phyloP scores from a whole-genome alignment of 30 jellyfish, hydroid and myxozoan genomes.

The Aurelia coerulea region DNA sequence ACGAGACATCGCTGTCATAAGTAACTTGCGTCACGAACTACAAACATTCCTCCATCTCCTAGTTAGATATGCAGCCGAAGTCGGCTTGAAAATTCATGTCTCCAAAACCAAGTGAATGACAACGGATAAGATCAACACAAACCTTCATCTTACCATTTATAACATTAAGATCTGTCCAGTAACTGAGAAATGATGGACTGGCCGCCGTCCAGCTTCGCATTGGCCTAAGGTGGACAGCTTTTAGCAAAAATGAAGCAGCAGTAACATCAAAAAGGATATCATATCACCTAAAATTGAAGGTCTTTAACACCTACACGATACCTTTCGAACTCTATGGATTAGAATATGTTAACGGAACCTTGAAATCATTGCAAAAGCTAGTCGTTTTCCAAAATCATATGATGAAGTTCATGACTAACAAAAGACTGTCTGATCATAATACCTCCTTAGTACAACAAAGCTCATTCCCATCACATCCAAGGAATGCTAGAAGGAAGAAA shows the following conservation, averaged over 20 bases:
- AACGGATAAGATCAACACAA: too few species aligned
- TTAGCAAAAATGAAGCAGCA: slow-evolving; percentile 23
- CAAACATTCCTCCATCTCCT: slow-evolving; percentile 15
- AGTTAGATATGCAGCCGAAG: slow-evolving; percentile 37
- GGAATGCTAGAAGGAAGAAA: slow-evolving; percentile 36
- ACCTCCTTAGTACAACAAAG: too few species aligned
- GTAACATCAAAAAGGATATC: slow-evolving; percentile 36
- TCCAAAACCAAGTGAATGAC: not conserved
- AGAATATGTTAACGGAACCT: slow-evolving; percentile 36
- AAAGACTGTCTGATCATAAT: too few species aligned
- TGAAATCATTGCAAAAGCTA: slow-evolving; percentile 1
- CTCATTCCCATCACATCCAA: not conserved
- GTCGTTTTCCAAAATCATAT: too few species aligned
- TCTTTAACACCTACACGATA: slow-evolving; percentile 31
- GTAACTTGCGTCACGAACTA: too few species aligned
- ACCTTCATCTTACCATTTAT: too few species aligned
- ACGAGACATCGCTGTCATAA: too few species aligned
- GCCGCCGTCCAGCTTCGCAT: slow-evolving; percentile 45
- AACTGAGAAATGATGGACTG: too few species aligned
- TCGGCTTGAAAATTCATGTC: slow-evolving; percentile 10
- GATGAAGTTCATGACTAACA: too few species aligned
- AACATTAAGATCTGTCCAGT: too few species aligned
- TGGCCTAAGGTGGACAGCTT: slow-evolving; percentile 22
- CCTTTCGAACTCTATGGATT: slow-evolving; percentile 25
- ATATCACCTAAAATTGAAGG: too few species aligned